Conservation (phyloP, 2,113 vertebrate genomes). For the Scytalopus superciliaris region DNA sequence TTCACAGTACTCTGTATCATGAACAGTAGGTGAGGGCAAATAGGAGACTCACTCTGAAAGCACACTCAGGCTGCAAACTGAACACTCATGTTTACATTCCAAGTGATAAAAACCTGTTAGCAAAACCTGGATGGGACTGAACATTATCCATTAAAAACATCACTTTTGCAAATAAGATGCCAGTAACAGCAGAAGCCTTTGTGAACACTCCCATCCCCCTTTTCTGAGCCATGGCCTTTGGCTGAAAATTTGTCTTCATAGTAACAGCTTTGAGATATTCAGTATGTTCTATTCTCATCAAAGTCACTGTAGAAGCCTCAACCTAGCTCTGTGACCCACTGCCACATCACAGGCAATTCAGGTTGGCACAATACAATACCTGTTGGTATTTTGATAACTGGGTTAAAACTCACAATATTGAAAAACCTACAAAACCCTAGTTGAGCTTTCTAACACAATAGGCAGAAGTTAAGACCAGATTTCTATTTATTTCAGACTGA, state of each 20-base stretch:
- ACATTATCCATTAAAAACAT: neutral
- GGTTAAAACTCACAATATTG: neutral
- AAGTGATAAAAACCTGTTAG: neutral
- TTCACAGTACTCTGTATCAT: neutral
- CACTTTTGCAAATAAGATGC: neutral
- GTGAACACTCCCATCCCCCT: neutral
- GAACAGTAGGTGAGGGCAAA: neutral
- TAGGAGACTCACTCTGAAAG: neutral
- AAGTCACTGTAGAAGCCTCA: neutral
- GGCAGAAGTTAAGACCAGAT: neutral
- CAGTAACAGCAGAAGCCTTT: neutral
- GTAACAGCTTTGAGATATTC: neutral
- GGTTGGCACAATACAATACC: neutral
- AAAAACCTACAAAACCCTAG: neutral
- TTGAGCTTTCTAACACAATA: neutral
- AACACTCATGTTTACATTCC: neutral
- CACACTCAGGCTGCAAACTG: neutral
- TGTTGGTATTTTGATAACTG: neutral
- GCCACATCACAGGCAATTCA: neutral
- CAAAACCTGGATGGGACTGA: neutral
- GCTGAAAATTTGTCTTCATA: neutral
- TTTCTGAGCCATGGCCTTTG: neutral
- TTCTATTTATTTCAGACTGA: neutral
- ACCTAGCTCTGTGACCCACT: neutral
- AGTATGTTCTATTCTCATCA: neutral